Percentiles rank a stretch among this genome's conserved stretches.
These are phyloP conservation scores for Tokudaia muenninki DNA, from an alignment of 2,797 vertebrate genomes.

Conservation along the genomic window DNA sequence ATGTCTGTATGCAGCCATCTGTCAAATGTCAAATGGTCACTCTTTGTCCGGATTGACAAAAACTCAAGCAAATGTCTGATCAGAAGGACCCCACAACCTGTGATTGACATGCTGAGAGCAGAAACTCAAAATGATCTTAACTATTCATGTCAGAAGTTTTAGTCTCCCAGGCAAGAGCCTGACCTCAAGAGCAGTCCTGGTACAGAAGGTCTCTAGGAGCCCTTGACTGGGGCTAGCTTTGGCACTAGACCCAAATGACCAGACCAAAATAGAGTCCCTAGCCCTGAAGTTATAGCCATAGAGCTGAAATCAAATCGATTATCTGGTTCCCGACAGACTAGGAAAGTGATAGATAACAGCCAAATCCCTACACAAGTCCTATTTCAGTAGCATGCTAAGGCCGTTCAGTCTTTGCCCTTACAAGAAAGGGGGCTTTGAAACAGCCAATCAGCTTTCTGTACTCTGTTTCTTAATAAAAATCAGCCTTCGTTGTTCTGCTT, in stretches of 20 bases:
- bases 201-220: not conserved
- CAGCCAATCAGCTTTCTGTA: not conserved
- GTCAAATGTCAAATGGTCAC: slow-evolving; percentile 37
- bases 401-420: not conserved
- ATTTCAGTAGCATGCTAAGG: not conserved
- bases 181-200: not conserved
- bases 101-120: not conserved
- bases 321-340: not conserved
- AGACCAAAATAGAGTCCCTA: not conserved
- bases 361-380: not conserved
- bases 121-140: not conserved
- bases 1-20: not conserved
- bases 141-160: not conserved
- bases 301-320: not conserved
- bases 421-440: not conserved
- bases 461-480: not conserved
- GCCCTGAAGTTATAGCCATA: not conserved
- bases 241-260: not conserved
- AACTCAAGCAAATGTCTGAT: slow-evolving; percentile 6
- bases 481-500: too few species aligned
- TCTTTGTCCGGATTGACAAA: slow-evolving; percentile 36
- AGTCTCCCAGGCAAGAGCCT: not conserved
- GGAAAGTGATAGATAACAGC: not conserved
- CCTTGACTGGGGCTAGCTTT: not conserved
- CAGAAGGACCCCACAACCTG: not conserved